Conservation (phyloP, 2,888 invertebrate genomes). For the Psylliodes chrysocephalus region DNA sequence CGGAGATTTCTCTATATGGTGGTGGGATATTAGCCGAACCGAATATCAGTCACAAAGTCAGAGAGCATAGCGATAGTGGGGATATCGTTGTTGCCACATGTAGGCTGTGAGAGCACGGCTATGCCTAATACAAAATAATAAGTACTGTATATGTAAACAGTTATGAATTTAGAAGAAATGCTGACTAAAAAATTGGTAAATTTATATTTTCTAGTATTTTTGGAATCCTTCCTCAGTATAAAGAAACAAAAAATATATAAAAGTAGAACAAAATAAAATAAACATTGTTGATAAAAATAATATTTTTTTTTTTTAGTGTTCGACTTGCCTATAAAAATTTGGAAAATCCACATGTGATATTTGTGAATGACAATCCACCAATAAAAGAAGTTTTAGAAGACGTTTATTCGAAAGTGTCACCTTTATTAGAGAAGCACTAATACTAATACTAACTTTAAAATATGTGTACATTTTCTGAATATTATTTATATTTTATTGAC, state of each 20-base stretch:
- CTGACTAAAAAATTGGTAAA: too few species aligned
- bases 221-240: background rate
- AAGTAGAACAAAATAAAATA: background rate
- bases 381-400: background rate
- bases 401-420: background rate
- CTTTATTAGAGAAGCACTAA: background rate
- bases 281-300: background rate
- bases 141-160: too few species aligned
- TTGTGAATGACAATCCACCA: conserved; percentile 10
- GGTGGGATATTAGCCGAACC: too few species aligned
- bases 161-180: too few species aligned
- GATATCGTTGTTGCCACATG: too few species aligned
- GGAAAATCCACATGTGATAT: conserved; percentile 1
- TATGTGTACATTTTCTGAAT: background rate
- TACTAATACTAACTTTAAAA: background rate
- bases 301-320: conserved; percentile 14
- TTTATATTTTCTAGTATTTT: too few species aligned
- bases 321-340: conserved; percentile 21
- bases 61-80: too few species aligned
- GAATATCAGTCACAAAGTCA: too few species aligned
- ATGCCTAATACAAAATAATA: too few species aligned
- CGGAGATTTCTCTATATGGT: too few species aligned
- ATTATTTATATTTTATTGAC: background rate
- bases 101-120: too few species aligned
- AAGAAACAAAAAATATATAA: background rate